Percentiles rank a stretch among this genome's conserved stretches.
Evolutionary conservation across 2,113 vertebrate species (phyloP).

Genomic region (Zapus hudsonius): DNA sequence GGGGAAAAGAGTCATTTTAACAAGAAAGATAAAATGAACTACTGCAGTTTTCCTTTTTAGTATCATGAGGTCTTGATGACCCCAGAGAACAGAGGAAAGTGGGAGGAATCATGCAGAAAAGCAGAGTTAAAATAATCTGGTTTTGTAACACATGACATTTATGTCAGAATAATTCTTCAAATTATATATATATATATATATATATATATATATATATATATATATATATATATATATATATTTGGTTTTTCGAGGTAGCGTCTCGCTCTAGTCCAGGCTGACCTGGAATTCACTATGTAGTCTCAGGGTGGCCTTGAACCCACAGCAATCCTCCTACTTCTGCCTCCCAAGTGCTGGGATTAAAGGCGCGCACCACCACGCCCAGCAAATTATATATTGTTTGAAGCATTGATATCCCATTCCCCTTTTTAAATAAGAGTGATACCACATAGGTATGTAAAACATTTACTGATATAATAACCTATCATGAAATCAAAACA

Average conservation of each 20-base stretch:
- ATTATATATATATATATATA: not conserved
- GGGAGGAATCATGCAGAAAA: not conserved
- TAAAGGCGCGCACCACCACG: no score
- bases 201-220: not conserved
- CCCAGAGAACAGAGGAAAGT: not conserved
- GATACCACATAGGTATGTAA: no score
- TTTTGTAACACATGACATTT: not conserved
- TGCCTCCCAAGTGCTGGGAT: no score
- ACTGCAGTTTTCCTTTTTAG: not conserved
- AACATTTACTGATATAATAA: no score
- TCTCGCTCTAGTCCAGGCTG: no score
- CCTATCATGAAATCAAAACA: no score
- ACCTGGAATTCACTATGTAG: no score
- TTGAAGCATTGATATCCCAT: not conserved
- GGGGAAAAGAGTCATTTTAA: not conserved
- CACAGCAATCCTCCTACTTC: no score
- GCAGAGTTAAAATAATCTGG: not conserved
- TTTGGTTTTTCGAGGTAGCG: no score
- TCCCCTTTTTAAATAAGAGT: not conserved
- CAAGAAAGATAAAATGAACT: conserved; percentile 28
- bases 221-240: not conserved
- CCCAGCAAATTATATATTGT: not conserved
- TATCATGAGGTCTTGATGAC: not conserved
- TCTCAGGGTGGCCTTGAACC: no score
- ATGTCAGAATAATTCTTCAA: conserved; percentile 1